A percentile compares a stretch with the other conserved stretches of the same genome.
phyloP scores from a whole-genome alignment of 2,888 invertebrate genomes.

The Calameuta filiformis region DNA sequence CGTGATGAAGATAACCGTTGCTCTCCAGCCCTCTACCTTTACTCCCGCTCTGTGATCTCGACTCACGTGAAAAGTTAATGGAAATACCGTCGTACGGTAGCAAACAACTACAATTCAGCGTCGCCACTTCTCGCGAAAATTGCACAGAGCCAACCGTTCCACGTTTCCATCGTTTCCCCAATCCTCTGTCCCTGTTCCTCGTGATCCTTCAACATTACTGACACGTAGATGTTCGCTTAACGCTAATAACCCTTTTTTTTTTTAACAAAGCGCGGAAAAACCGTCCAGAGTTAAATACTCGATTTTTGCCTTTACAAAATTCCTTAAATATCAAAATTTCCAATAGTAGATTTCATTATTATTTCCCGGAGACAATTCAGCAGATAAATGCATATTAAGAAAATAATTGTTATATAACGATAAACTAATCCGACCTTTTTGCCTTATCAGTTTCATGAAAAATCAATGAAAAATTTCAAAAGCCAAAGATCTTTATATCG shows the following conservation, averaged over 20 bases:
- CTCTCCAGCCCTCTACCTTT: constrained; percentile 12
- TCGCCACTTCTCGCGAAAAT: background rate
- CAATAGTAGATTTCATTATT: too few relatives aligned
- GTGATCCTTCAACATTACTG: background rate
- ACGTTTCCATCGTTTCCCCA: background rate
- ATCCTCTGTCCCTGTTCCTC: background rate
- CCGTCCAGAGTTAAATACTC: background rate
- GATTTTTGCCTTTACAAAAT: background rate
- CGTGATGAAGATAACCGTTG: constrained; percentile 63
- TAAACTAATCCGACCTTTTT: too few relatives aligned
- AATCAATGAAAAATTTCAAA: too few relatives aligned
- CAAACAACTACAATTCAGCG: background rate
- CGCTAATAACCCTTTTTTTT: background rate
- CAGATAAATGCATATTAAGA: too few relatives aligned
- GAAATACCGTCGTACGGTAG: background rate
- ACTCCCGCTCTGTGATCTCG: background rate
- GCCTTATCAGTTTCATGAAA: too few relatives aligned
- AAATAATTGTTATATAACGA: too few relatives aligned
- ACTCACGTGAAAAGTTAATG: background rate
- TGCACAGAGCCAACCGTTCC: background rate
- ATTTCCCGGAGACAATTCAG: too few relatives aligned
- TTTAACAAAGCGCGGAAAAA: background rate
- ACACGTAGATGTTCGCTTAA: background rate
- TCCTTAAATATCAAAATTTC: background rate
- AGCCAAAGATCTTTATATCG: background rate